phyloP scores from a whole-genome alignment of 2,797 vertebrate genomes.

The Lateolabrax maculatus region DNA sequence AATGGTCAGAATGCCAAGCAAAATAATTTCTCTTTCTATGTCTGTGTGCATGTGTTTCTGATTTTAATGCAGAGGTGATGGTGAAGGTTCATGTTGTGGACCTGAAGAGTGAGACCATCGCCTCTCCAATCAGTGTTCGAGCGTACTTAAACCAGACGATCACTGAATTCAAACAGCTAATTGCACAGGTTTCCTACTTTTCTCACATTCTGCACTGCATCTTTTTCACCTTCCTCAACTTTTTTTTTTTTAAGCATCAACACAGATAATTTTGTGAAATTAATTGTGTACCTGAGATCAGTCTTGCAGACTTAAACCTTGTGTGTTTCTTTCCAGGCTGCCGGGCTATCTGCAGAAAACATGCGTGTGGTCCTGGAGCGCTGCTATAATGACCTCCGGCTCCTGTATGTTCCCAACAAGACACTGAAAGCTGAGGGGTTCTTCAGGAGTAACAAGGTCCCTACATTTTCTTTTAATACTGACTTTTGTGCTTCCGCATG shows the following conservation, averaged over 20 bases:
- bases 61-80: slow-evolving; percentile 94
- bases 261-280: not conserved
- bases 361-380: slow-evolving; percentile 98
- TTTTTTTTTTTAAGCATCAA: not conserved
- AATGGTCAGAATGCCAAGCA: not conserved
- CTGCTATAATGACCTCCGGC: slow-evolving; percentile 97
- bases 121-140: slow-evolving; percentile 92
- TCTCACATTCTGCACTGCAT: not conserved
- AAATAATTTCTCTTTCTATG: not conserved
- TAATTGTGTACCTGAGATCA: not conserved
- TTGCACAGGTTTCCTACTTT: slow-evolving; percentile 91
- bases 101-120: slow-evolving; percentile 92
- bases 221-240: not conserved
- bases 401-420: slow-evolving; percentile 94
- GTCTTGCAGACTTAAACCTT: not conserved
- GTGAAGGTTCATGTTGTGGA: slow-evolving; percentile 98
- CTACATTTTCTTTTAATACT: not conserved
- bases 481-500: not conserved
- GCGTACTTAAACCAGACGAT: slow-evolving; percentile 98
- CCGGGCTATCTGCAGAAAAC: slow-evolving; percentile 89
- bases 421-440: slow-evolving; percentile 98
- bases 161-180: slow-evolving; percentile 96
- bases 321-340: slow-evolving; percentile 82
- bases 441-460: slow-evolving; percentile 99
- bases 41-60: slow-evolving; percentile 17